Percentiles rank a stretch among this genome's conserved stretches.
Evolutionary conservation across 1,140 invertebrate genomes (phyloP).

Genomic region (Solen grandis): DNA sequence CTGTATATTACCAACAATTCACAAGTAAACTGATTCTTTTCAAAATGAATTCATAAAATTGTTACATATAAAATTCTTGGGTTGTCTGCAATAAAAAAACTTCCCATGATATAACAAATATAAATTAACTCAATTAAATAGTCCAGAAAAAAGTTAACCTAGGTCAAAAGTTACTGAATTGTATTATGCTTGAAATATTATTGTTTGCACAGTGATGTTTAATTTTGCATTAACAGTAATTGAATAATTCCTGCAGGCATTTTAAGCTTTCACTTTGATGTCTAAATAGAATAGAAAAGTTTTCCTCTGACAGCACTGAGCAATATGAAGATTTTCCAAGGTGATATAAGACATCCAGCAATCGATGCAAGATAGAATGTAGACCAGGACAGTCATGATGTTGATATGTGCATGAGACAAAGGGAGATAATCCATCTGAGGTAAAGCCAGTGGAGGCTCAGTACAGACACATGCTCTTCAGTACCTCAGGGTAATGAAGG

Average conservation of each 20-base stretch:
- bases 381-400: background rate
- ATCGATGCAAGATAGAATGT: background rate
- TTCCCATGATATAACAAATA: background rate
- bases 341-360: background rate
- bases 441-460: background rate
- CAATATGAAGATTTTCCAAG: background rate
- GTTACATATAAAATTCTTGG: no score
- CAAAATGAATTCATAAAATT: no score
- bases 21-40: no score
- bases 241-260: background rate
- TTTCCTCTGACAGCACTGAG: background rate
- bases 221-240: background rate
- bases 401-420: background rate
- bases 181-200: background rate
- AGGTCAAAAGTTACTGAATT: background rate
- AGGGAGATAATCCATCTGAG: background rate
- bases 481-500: constrained; percentile 76
- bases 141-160: background rate
- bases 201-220: background rate
- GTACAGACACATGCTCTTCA: constrained; percentile 19
- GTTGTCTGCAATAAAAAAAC: no score
- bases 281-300: background rate
- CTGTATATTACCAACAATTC: no score
- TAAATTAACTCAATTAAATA: background rate
- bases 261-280: no score